These are phyloP conservation scores for Zaprionus tsacasi DNA, from an alignment of 1,140 invertebrate genomes.

Conservation along the genomic window DNA sequence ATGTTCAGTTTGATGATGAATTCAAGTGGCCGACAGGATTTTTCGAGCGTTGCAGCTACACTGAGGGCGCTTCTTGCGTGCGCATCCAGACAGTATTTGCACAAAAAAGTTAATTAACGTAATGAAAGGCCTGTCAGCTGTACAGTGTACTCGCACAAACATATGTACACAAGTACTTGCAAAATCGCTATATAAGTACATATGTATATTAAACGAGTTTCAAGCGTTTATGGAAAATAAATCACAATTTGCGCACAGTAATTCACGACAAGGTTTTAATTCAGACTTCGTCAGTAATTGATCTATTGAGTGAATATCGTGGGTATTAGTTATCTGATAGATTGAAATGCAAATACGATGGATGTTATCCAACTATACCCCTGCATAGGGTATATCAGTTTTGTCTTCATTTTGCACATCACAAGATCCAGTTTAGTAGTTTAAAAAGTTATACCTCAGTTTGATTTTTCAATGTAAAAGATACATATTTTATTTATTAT, in stretches of 20 bases:
- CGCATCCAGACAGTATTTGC: conserved; percentile 37
- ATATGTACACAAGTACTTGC: conserved; percentile 28
- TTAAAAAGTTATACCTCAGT: background rate
- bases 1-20: conserved; percentile 55
- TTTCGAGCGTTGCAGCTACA: conserved; percentile 15
- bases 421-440: too few species aligned
- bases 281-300: background rate
- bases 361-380: background rate
- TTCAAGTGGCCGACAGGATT: conserved; percentile 34
- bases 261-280: background rate
- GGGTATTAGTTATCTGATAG: background rate
- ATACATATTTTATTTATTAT: conserved; percentile 70
- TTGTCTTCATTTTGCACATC: background rate
- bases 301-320: conserved; percentile 1
- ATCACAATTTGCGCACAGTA: background rate
- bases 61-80: conserved; percentile 25
- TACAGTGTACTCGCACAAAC: conserved; percentile 25
- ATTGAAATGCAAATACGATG: background rate
- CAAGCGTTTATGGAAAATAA: background rate
- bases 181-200: conserved; percentile 14
- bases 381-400: background rate
- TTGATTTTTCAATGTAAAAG: conserved; percentile 39
- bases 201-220: conserved; percentile 1
- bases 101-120: conserved; percentile 53
- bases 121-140: conserved; percentile 41